These are phyloP conservation scores for Leptonema lineaticorne DNA, from an alignment of 1,140 invertebrate genomes.

Conservation along the genomic window DNA sequence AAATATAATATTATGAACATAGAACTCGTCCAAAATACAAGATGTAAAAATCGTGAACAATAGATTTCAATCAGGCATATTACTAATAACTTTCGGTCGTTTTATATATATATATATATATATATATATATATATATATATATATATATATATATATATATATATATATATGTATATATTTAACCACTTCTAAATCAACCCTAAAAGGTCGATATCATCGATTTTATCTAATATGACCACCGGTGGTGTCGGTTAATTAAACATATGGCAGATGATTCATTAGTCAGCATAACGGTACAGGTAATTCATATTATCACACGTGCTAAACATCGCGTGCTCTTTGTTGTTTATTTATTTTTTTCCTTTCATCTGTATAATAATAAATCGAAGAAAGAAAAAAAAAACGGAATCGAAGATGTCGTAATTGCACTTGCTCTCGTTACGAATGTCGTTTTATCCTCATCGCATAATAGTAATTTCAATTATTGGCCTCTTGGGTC, in stretches of 20 bases:
- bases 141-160: too few relatives aligned
- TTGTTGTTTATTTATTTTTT: too few relatives aligned
- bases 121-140: too few relatives aligned
- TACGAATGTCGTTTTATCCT: not conserved
- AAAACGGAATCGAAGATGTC: not conserved
- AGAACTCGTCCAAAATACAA: too few relatives aligned
- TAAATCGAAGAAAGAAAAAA: too few relatives aligned
- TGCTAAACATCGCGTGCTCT: too few relatives aligned
- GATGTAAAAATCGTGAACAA: too few relatives aligned
- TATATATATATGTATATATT: too few relatives aligned
- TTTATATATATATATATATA: too few relatives aligned
- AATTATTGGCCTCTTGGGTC: not conserved
- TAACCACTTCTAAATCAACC: too few relatives aligned
- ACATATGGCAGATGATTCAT: conserved; percentile 23
- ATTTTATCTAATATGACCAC: not conserved
- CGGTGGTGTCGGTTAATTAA: conserved; percentile 5
- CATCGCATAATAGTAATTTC: conserved; percentile 1
- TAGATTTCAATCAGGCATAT: not conserved
- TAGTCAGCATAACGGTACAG: conserved; percentile 4
- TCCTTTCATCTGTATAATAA: too few relatives aligned
- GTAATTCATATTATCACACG: not conserved
- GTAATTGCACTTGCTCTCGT: conserved; percentile 13
- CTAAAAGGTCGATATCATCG: not conserved
- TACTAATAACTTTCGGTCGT: not conserved
- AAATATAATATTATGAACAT: too few relatives aligned